These are phyloP conservation scores for Tuberolachnus salignus DNA, from an alignment of 2,888 invertebrate species.

Conservation along the genomic window DNA sequence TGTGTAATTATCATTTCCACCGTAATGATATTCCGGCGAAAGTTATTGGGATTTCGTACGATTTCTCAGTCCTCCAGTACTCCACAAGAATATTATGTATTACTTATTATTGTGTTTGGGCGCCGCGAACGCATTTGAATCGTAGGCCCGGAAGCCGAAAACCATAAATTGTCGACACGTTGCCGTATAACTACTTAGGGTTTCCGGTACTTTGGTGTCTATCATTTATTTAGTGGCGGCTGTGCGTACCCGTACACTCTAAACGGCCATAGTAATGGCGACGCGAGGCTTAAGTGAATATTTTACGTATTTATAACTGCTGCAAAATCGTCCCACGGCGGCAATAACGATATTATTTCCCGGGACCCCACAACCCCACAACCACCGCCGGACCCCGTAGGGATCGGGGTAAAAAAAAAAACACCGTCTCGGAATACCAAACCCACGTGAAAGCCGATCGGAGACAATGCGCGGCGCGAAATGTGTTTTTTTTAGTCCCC, in stretches of 20 bases:
- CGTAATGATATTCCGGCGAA: too few species aligned
- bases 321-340: slow-evolving; percentile 47
- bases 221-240: slow-evolving; percentile 35
- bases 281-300: slow-evolving; percentile 48
- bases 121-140: not conserved
- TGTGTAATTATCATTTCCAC: too few species aligned
- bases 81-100: not conserved
- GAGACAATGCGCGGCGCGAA: slow-evolving; percentile 38
- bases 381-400: not conserved
- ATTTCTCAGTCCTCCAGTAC: not conserved
- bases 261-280: slow-evolving; percentile 27
- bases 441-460: slow-evolving; percentile 33
- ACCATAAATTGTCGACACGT: slow-evolving; percentile 21
- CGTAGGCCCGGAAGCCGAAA: not conserved
- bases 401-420: not conserved
- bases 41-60: too few species aligned
- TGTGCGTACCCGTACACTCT: not conserved
- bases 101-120: too few species aligned
- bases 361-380: not conserved
- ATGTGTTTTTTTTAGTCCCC: slow-evolving; percentile 28
- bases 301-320: slow-evolving; percentile 55
- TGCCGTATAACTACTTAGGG: too few species aligned
- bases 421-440: slow-evolving; percentile 41
- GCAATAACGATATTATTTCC: slow-evolving; percentile 53
- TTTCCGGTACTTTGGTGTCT: not conserved